Evolutionary conservation across 2,797 vertebrate species (phyloP).

Genomic region (Okamejei kenojei): DNA sequence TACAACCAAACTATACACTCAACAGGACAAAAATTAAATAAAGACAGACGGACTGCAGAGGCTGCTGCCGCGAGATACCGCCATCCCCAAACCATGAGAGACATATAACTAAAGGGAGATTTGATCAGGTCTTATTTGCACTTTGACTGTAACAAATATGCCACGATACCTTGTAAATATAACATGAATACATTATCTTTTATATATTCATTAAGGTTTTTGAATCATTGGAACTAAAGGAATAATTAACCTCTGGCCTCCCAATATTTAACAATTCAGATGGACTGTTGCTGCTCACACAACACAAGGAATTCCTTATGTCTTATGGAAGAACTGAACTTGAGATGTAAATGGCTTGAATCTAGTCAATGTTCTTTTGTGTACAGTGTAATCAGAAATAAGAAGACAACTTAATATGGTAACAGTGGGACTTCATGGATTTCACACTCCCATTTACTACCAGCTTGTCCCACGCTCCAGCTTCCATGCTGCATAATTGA

Average conservation of each 20-base stretch:
- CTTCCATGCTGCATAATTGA: constrained; percentile 20
- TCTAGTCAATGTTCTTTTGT: neutral
- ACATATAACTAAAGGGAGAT: neutral
- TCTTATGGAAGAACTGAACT: neutral
- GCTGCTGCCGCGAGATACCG: too few species aligned
- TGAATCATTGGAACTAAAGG: neutral
- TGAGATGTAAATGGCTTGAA: neutral
- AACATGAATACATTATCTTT: neutral
- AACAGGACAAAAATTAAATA: too few species aligned
- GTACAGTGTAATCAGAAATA: neutral
- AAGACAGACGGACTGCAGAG: too few species aligned
- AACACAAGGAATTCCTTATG: neutral
- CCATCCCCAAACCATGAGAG: neutral
- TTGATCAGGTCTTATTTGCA: neutral
- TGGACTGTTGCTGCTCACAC: neutral
- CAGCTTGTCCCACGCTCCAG: neutral
- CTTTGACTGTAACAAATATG: neutral
- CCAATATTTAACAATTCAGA: neutral
- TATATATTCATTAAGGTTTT: neutral
- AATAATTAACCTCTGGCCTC: neutral
- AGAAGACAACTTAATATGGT: neutral
- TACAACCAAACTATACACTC: too few species aligned
- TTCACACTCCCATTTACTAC: constrained; percentile 17
- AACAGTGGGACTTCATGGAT: constrained; percentile 24
- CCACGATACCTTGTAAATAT: neutral